A percentile compares a stretch with the other conserved stretches of the same genome.
phyloP scores from a whole-genome alignment of 2,797 vertebrate genomes.

The Channa striata region DNA sequence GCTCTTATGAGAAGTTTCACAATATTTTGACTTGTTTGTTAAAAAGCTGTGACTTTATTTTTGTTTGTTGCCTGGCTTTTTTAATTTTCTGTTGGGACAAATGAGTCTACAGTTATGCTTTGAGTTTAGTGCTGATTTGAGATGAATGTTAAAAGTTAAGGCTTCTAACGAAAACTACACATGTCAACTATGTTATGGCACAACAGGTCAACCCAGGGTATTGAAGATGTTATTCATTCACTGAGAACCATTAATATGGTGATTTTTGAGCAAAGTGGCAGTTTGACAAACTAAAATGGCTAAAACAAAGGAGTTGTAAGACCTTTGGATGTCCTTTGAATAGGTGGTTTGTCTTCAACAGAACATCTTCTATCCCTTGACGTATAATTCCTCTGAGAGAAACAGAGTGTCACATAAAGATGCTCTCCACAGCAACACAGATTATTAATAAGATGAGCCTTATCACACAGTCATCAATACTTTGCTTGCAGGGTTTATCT shows the following conservation, averaged over 20 bases:
- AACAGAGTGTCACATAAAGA: not conserved
- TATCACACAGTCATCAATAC: constrained; percentile 4
- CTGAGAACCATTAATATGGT: not conserved
- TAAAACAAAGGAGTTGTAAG: too few species aligned
- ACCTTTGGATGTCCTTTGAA: not conserved
- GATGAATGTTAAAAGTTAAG: not conserved
- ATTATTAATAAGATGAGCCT: constrained; percentile 32
- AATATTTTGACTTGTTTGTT: not conserved
- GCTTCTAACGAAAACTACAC: not conserved
- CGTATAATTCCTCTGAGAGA: constrained; percentile 19
- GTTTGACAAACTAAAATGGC: too few species aligned
- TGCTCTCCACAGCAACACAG: constrained; percentile 15
- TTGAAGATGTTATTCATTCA: not conserved
- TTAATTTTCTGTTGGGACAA: not conserved
- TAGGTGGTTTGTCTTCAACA: not conserved
- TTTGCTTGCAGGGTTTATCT: constrained; percentile 31
- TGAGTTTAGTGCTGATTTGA: not conserved
- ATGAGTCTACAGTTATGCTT: not conserved
- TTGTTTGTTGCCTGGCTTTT: not conserved
- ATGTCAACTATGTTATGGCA: not conserved
- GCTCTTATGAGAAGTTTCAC: constrained; percentile 10
- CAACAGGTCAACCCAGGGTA: constrained; percentile 1
- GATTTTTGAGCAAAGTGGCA: not conserved
- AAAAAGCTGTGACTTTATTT: not conserved
- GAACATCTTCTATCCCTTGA: constrained; percentile 9